Evolutionary conservation across 2,113 vertebrate species (phyloP).

Genomic region (Elephas maximus): DNA sequence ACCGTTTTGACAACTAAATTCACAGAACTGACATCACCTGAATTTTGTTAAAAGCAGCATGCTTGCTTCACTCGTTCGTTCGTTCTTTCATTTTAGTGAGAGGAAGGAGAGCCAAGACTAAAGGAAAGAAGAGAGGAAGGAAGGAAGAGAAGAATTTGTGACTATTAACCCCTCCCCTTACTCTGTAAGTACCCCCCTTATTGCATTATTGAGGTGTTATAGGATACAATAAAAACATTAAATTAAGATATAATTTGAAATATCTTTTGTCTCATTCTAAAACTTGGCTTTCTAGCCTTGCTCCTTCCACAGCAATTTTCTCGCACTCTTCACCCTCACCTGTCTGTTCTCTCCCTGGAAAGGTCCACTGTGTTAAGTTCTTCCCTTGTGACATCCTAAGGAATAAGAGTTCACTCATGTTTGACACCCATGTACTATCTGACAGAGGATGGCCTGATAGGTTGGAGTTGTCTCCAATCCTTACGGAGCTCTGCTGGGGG

Average conservation of each 20-base stretch:
- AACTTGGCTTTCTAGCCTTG: not conserved
- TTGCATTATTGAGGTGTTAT: not conserved
- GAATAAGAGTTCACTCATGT: not conserved
- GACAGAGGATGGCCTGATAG: not conserved
- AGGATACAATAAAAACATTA: not conserved
- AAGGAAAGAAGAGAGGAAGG: not conserved
- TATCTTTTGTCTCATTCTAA: not conserved
- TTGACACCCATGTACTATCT: not conserved
- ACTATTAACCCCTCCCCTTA: not conserved
- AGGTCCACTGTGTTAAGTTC: not conserved
- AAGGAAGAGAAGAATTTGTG: not conserved
- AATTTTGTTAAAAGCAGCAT: not conserved
- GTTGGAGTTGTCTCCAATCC: not conserved
- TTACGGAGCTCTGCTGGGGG: no score
- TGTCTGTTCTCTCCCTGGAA: not conserved
- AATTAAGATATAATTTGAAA: constrained; percentile 21
- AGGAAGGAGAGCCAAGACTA: not conserved
- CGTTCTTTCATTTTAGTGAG: not conserved
- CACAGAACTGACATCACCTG: not conserved
- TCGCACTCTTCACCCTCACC: no score
- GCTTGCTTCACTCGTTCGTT: not conserved
- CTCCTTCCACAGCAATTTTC: not conserved
- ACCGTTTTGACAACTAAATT: not conserved
- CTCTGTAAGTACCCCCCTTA: not conserved
- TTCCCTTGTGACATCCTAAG: not conserved